Percentiles rank a stretch among this genome's conserved stretches.
Evolutionary conservation across 2,113 vertebrate genomes (phyloP).

Genomic region (Pseudorasbora parva): DNA sequence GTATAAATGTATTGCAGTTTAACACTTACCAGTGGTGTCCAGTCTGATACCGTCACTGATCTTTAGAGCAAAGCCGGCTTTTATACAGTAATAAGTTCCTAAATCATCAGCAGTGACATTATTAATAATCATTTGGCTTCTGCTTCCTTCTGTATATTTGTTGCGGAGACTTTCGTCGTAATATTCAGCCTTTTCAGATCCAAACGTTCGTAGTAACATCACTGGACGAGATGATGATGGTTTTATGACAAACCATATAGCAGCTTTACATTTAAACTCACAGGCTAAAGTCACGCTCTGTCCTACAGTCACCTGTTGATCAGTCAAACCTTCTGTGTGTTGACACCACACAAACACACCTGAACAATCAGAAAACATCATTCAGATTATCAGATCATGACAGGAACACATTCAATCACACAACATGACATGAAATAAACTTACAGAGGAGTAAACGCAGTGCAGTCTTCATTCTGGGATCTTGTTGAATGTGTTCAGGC

Average conservation of each 20-base stretch:
- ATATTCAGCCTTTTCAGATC: fast-evolving
- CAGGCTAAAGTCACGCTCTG: slow-evolving; percentile 41
- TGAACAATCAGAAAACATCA: neutral
- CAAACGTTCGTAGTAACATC: neutral
- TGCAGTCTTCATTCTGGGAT: neutral
- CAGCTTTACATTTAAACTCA: neutral
- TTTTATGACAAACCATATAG: slow-evolving; percentile 41
- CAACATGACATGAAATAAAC: neutral
- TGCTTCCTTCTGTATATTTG: neutral
- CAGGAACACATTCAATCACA: neutral
- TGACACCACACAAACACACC: slow-evolving; percentile 13
- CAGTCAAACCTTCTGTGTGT: slow-evolving; percentile 3
- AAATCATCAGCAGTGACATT: neutral
- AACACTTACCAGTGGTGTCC: neutral
- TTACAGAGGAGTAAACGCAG: slow-evolving; percentile 15
- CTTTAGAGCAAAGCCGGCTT: neutral
- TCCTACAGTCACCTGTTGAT: slow-evolving; percentile 40
- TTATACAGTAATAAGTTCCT: slow-evolving; percentile 40
- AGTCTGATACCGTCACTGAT: neutral
- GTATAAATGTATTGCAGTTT: neutral
- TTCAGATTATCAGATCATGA: neutral
- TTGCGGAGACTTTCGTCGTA: neutral
- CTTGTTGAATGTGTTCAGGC: too few relatives aligned
- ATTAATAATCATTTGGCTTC: neutral
- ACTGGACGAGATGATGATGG: neutral